phyloP scores from a whole-genome alignment of 1,140 invertebrate species.

The Dinoponera quadriceps region DNA sequence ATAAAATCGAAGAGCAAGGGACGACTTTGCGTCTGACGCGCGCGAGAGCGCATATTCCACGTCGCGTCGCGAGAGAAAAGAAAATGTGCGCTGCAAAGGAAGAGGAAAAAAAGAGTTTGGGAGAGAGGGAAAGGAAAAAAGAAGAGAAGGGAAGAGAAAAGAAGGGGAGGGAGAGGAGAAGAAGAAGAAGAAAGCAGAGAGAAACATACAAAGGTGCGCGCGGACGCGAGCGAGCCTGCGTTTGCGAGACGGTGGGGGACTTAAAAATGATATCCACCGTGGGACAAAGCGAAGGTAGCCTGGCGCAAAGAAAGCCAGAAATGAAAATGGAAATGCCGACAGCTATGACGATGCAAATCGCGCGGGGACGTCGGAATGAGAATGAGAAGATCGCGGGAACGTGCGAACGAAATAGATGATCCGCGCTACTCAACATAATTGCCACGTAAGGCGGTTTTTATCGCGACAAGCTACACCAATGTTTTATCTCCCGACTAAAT shows the following conservation, averaged over 20 bases:
- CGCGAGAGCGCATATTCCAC: slow-evolving; percentile 18
- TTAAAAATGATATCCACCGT: slow-evolving; percentile 59
- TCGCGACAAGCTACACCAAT: background rate
- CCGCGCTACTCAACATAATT: slow-evolving; percentile 48
- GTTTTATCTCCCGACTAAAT: background rate
- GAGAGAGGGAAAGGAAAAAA: background rate
- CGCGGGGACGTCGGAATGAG: slow-evolving; percentile 26
- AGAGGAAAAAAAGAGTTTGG: background rate
- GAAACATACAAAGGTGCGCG: slow-evolving; percentile 41
- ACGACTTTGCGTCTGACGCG: slow-evolving; percentile 15
- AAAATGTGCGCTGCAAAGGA: slow-evolving; percentile 47
- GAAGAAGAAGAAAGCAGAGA: slow-evolving; percentile 24
- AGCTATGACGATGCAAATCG: slow-evolving; percentile 58
- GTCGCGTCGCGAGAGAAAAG: slow-evolving; percentile 19
- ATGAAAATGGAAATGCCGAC: slow-evolving; percentile 62
- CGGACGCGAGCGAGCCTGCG: no score
- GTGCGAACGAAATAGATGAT: slow-evolving; percentile 51
- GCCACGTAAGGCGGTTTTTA: slow-evolving; percentile 29
- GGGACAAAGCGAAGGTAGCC: slow-evolving; percentile 53
- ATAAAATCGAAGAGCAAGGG: slow-evolving; percentile 45
- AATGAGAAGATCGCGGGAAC: slow-evolving; percentile 40
- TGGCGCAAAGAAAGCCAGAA: slow-evolving; percentile 56
- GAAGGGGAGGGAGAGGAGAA: background rate
- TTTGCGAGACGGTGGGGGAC: slow-evolving; percentile 37
- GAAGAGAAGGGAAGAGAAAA: background rate